Evolutionary conservation across 2,797 vertebrate genomes (phyloP), one percentile per base, ranked within the genome.

Genomic region (Myotis myotis): DNA sequence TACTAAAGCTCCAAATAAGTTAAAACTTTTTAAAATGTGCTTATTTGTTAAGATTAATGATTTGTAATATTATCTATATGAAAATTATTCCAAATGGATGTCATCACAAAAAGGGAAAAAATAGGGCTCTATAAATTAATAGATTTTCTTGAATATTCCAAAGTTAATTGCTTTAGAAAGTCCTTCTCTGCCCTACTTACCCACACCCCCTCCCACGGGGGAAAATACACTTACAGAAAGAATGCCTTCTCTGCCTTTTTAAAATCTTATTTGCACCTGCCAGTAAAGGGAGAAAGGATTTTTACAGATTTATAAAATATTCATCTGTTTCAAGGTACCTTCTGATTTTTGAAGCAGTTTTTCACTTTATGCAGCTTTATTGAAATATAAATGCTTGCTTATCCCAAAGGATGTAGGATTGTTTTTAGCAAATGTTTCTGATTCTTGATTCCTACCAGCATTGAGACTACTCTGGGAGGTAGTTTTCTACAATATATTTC

Each of bases 1-100:
- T 78, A 62, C 36, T 91, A 72, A 95, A 95, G 89, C 16, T 47
- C 62, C 19, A 86, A 28, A 83, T 76, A 72, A 93, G 90, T 79
- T 68, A 57, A 95, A 76, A 20, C 12, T 87, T 75, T 72, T 47
- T 51, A 13, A 25, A 51, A 49, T 89, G 79, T 94, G 30, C 20
- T 28, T 92, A 87, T 49, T 78, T 47, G 47, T 47, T 82, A 38
- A 87, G 38, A 60, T 76, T 81, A 89, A 28, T 33, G 8, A 36
- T 76, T 55, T 68, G 30, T 74, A 86, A 75, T 41, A 85, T 22
- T 81, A 22, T 74, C 85, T 91, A 47, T 76, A 78, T 75, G 72
- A 95, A 83, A 95, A 93, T 72, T 83, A 20, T 91, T 72, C 71
- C 75, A 84, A 75, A 47, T 51, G 30, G 33, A 81, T 76, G 5